These are phyloP conservation scores for Corella eumyota DNA, from an alignment of 23 tunicate species.

Conservation along the genomic window DNA sequence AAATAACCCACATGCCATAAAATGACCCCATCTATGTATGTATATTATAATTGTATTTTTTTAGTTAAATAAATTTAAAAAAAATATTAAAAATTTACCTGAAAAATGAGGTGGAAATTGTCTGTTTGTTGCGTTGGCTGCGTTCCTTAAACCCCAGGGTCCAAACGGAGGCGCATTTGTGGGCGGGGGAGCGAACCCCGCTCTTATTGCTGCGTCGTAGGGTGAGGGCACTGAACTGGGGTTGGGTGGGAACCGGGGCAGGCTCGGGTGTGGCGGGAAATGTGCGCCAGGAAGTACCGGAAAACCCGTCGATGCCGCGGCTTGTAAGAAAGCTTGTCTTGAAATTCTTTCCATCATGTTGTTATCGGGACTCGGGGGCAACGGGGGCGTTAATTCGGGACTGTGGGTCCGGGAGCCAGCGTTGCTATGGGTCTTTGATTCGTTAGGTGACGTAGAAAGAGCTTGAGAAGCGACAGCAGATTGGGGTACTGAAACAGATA, in stretches of 20 bases:
- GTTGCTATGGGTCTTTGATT: no score
- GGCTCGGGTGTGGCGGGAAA: slow-evolving; percentile 2
- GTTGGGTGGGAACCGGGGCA: slow-evolving; percentile 12
- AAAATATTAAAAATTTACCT: no score
- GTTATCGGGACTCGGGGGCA: neutral
- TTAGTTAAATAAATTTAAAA: no score
- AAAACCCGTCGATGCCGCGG: slow-evolving; percentile 34
- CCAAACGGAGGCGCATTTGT: slow-evolving; percentile 17
- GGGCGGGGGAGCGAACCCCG: slow-evolving; percentile 14
- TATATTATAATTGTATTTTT: no score
- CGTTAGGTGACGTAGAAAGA: no score
- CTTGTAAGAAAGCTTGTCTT: slow-evolving; percentile 40
- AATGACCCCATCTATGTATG: no score
- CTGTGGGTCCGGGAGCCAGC: slow-evolving; percentile 9
- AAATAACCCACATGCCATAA: no score
- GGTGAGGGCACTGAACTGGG: slow-evolving; percentile 9
- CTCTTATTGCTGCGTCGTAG: slow-evolving; percentile 8
- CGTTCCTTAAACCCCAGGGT: slow-evolving; percentile 29
- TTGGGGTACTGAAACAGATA: no score
- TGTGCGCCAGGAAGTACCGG: slow-evolving; percentile 11
- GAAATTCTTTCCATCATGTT: slow-evolving; percentile 34
- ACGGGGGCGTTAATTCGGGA: slow-evolving; percentile 5
- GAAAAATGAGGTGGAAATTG: slow-evolving; percentile 43
- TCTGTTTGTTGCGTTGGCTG: neutral
- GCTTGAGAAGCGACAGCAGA: no score